phyloP scores from a whole-genome alignment of 2,888 invertebrate genomes.

The Parnassius mnemosyne region DNA sequence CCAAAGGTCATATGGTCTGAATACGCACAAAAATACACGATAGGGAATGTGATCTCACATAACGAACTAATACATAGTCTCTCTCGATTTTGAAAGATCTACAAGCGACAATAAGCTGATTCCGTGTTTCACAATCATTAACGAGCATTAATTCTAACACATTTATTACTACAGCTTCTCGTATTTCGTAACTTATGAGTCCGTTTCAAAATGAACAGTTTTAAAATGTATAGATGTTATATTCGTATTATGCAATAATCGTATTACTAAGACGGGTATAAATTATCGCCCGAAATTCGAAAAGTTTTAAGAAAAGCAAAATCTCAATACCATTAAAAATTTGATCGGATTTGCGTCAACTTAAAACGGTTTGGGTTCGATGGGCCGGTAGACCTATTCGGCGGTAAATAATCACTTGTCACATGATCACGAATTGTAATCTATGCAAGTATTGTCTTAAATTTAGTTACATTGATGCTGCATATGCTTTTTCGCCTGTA shows the following conservation, averaged over 20 bases:
- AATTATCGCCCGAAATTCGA: constrained; percentile 57
- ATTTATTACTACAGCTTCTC: constrained; percentile 13
- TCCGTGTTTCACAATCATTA: constrained; percentile 14
- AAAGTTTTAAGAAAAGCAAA: constrained; percentile 46
- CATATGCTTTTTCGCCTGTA: too few relatives aligned
- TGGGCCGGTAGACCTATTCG: constrained; percentile 37
- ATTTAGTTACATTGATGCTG: too few relatives aligned
- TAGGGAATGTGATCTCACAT: not conserved
- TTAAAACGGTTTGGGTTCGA: constrained; percentile 57
- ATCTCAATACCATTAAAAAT: constrained; percentile 69
- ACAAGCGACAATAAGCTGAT: constrained; percentile 12
- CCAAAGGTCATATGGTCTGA: constrained; percentile 42
- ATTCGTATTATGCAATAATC: constrained; percentile 55
- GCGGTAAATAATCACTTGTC: constrained; percentile 30
- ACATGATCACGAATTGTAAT: constrained; percentile 15
- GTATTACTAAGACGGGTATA: constrained; percentile 53
- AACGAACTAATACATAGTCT: not conserved
- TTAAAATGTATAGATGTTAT: constrained; percentile 25
- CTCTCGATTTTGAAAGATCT: not conserved
- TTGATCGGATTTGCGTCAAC: constrained; percentile 75
- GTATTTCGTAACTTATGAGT: constrained; percentile 16
- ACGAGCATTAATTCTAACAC: constrained; percentile 20
- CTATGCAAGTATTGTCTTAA: too few relatives aligned
- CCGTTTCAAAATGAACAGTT: constrained; percentile 9
- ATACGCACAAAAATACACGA: not conserved